These are phyloP conservation scores for Papilio polyxenes DNA, from an alignment of 1,140 invertebrate species.

Conservation along the genomic window DNA sequence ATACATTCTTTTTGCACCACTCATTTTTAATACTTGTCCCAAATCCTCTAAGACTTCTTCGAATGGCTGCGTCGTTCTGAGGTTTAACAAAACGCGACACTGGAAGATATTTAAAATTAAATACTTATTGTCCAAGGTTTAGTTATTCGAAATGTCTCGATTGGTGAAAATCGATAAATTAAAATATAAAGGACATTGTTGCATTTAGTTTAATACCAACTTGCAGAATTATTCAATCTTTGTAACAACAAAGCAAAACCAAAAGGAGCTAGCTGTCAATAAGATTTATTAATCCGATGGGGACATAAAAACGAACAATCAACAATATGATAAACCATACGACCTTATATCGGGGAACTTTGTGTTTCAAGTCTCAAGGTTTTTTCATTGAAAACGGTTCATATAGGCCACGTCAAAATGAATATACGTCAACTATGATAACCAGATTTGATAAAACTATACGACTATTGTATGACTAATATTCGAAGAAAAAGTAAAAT, in stretches of 20 bases:
- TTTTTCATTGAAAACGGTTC: slow-evolving; percentile 57
- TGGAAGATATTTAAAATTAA: slow-evolving; percentile 70
- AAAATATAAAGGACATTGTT: background rate
- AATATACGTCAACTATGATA: slow-evolving; percentile 47
- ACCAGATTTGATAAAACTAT: slow-evolving; percentile 37
- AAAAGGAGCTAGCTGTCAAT: background rate
- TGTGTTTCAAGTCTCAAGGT: slow-evolving; percentile 56
- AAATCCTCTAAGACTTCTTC: slow-evolving; percentile 97
- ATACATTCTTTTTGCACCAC: slow-evolving; percentile 93
- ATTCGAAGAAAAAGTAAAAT: background rate
- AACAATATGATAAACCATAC: background rate
- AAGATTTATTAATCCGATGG: background rate
- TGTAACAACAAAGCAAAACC: background rate
- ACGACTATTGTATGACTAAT: slow-evolving; percentile 27
- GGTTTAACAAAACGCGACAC: slow-evolving; percentile 94
- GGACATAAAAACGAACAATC: slow-evolving; percentile 3
- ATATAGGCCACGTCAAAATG: slow-evolving; percentile 49
- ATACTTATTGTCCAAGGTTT: background rate
- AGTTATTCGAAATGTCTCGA: too few relatives aligned
- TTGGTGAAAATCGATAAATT: background rate
- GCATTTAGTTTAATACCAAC: background rate
- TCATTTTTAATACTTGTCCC: slow-evolving; percentile 95
- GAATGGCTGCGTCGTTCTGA: slow-evolving; percentile 95
- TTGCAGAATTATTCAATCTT: background rate
- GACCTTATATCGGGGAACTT: slow-evolving; percentile 33